These are phyloP conservation scores for Mamestra brassicae DNA, from an alignment of 2,888 invertebrate genomes.

Conservation along the genomic window DNA sequence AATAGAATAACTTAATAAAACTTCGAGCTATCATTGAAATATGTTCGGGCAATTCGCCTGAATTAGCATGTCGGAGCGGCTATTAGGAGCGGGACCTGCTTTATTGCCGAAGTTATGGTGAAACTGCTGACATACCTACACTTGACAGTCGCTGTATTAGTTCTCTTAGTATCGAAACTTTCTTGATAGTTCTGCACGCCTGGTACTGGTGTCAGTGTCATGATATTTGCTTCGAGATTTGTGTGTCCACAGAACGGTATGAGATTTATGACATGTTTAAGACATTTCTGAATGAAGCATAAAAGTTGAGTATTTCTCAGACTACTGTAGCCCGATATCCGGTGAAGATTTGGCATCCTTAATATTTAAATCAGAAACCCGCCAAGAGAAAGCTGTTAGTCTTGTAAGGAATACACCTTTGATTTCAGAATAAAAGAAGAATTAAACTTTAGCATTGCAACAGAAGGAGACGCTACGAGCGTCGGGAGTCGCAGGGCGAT, in stretches of 20 bases:
- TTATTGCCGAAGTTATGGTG: constrained; percentile 61
- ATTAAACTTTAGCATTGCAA: too few species aligned
- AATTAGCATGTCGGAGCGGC: constrained; percentile 37
- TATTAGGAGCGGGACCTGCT: constrained; percentile 32
- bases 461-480: too few species aligned
- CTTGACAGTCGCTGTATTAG: constrained; percentile 40
- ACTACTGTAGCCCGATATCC: too few species aligned
- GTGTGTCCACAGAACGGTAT: neutral
- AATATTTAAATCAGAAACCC: too few species aligned
- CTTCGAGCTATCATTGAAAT: constrained; percentile 42
- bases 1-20: constrained; percentile 43
- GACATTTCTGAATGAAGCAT: too few species aligned
- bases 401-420: too few species aligned
- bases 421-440: too few species aligned
- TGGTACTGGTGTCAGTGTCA: constrained; percentile 32
- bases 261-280: neutral
- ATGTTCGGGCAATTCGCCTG: constrained; percentile 33
- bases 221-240: neutral
- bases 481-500: too few species aligned
- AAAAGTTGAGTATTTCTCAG: too few species aligned
- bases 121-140: constrained; percentile 46
- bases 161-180: constrained; percentile 40
- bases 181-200: constrained; percentile 35
- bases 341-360: too few species aligned
- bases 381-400: too few species aligned